Base-by-base conservation (phyloP, 2,888 invertebrate species). In the Tholera decimalis region DNA sequence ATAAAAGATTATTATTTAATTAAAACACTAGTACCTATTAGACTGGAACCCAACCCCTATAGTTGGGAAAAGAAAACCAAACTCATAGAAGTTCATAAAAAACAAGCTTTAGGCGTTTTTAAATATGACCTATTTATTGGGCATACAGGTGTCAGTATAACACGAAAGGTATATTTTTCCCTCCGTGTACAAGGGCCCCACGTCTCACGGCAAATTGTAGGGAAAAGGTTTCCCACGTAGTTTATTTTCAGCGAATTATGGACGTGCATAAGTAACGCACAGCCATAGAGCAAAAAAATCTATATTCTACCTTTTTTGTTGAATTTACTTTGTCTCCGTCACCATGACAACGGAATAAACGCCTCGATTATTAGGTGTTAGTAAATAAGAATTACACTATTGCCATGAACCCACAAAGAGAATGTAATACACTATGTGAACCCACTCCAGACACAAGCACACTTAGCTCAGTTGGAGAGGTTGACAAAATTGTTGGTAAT, bases 151-250 rank as follows among this genome's bases (percentile, higher is more conserved):
- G 81, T 72, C 83, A 70, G 58, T 51, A 49, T 73, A 57, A 66
- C 73, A 76, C 80, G 80, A 70, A 78, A 61, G 74, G 61, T 75
- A 61, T 80, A 79, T 82, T 85, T 83, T 79, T 62, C 67, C 57
- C 54, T 64, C 70, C 78, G 67, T 80, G 82, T 82, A 83, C 72
- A 82, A 80, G 81, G 68, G 79, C 61, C 68, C 63, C 84, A 84
- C 85, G 84, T 85, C 76, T 73, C 73, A 54, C 61, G 75, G 82
- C 83, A 88, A 88, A 89, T 87, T 86, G 87, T 75, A 60, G 77
- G 83, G 79, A 79, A 86, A 86, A 84, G 80, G 85, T 77, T 72
- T 63, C 71, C 74, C 80, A 72, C 79, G 81, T 80, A 84, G 80
- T 81, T 85, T 83, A 85, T 80, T 81, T 80, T 82, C 65, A 73